A percentile compares a stretch with the other conserved stretches of the same genome.
phyloP scores from a whole-genome alignment of 2,797 vertebrate genomes.

The Ibycter americanus region DNA sequence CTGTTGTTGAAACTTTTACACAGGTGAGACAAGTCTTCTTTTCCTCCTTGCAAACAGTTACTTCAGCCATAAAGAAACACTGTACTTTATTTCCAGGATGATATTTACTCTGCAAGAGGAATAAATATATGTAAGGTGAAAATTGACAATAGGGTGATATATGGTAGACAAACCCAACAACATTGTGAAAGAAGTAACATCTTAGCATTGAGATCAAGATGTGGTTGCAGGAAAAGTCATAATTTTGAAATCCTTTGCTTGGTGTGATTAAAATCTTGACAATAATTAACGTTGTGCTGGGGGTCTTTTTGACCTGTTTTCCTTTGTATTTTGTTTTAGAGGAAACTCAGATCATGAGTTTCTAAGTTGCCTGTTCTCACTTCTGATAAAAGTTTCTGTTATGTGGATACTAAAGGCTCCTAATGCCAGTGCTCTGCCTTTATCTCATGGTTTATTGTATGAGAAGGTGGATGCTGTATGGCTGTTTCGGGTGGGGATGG shows the following conservation, averaged over 20 bases:
- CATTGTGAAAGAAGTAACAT: neutral
- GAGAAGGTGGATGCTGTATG: neutral
- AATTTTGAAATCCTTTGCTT: neutral
- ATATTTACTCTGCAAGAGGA: neutral
- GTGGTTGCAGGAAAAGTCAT: neutral
- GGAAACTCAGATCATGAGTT: neutral
- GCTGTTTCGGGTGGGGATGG: neutral
- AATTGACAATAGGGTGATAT: neutral
- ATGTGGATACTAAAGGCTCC: neutral
- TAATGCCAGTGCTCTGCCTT: neutral
- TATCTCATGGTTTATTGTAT: neutral
- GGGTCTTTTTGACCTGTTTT: neutral
- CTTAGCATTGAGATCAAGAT: neutral
- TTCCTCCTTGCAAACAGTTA: neutral
- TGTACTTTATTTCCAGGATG: neutral
- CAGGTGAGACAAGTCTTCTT: neutral
- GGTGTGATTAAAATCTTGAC: slow-evolving; percentile 12
- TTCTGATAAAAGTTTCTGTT: neutral
- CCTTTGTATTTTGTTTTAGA: neutral
- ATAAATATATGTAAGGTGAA: neutral
- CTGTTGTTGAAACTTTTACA: neutral
- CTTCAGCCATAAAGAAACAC: neutral
- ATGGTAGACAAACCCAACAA: neutral
- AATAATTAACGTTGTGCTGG: neutral
- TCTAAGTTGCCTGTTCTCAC: neutral